Evolutionary conservation across 2,888 invertebrate species (phyloP).

Genomic region (Thumatha senex): DNA sequence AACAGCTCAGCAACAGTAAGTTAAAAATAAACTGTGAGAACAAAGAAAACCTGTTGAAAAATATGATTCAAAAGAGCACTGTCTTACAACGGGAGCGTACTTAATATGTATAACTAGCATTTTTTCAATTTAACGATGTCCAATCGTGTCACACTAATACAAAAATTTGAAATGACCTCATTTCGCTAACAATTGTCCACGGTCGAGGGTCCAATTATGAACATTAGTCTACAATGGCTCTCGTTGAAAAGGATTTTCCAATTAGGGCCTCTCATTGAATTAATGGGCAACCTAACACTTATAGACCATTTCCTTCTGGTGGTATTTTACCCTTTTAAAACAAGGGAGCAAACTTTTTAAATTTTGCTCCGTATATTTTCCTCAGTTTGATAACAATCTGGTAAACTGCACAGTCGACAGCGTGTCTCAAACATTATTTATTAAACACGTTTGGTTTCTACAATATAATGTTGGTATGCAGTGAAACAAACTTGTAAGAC

Average conservation of each 20-base stretch:
- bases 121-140: constrained; percentile 39
- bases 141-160: constrained; percentile 21
- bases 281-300: constrained; percentile 58
- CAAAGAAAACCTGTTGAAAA: too few species aligned
- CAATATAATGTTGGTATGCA: constrained; percentile 14
- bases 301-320: constrained; percentile 58
- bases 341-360: constrained; percentile 15
- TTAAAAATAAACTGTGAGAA: too few species aligned
- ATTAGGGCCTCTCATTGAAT: constrained; percentile 65
- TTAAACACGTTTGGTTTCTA: constrained; percentile 20
- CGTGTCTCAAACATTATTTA: constrained; percentile 29
- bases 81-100: too few species aligned
- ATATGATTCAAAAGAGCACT: neutral
- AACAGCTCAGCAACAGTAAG: too few species aligned
- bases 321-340: constrained; percentile 48
- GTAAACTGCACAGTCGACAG: constrained; percentile 18
- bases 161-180: constrained; percentile 51
- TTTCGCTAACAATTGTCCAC: constrained; percentile 57
- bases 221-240: constrained; percentile 56
- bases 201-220: constrained; percentile 65
- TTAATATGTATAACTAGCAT: constrained; percentile 28
- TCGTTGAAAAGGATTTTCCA: constrained; percentile 68
- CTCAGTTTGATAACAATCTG: constrained; percentile 17
- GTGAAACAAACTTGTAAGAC: constrained; percentile 42
- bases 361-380: constrained; percentile 11